Evolutionary conservation across 2,888 invertebrate genomes (phyloP), one percentile per base, ranked within the genome.

Genomic region (Merodon equestris): DNA sequence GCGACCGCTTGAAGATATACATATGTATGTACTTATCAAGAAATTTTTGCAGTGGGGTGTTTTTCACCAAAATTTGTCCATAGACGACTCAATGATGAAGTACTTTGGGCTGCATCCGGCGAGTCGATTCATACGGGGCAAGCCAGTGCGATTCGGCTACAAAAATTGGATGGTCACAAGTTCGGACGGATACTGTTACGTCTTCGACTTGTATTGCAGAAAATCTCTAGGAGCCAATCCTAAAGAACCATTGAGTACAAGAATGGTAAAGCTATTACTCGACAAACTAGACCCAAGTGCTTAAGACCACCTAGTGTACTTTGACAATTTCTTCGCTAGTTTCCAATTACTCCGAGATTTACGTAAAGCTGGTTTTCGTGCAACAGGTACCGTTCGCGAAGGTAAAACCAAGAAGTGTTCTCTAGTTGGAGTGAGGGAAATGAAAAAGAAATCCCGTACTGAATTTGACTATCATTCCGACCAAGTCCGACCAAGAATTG

Each of bases 401-500:
- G 44, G n/a, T 44, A 44, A 14, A 44, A 44, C 44, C 19, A 44
- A 42, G 19, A 54, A 42, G n/a, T 53, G 53, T 18, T n/a, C 36
- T 17, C 36, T 54, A 18, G 47, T 47, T 47, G 47, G 47, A 47
- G 17, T 47, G 18, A 47, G 17, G 15, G 47, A 47, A 47, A 44
- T 57, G 27, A 45, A 44, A 34, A 44, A 19, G 54, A n/a, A 42
- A 18, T 42, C 27, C 10, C 19, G 44, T 27, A 34, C 57, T 40
- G 34, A 57, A 44, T 57, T 44, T 19, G 27, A 40, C 61, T 61
- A 61, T 44, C 61, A 42, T 42, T 63, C 42, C 34, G 61, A 63
- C 19, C 42, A 51, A 51, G 51, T 63, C 50, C n/a, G 19, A 56
- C 44, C 27, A 44, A 56, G 19, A 42, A 17, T 61, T 61, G 19